Conservation (phyloP, 2,888 invertebrate genomes). For the Lepas anatifera region DNA sequence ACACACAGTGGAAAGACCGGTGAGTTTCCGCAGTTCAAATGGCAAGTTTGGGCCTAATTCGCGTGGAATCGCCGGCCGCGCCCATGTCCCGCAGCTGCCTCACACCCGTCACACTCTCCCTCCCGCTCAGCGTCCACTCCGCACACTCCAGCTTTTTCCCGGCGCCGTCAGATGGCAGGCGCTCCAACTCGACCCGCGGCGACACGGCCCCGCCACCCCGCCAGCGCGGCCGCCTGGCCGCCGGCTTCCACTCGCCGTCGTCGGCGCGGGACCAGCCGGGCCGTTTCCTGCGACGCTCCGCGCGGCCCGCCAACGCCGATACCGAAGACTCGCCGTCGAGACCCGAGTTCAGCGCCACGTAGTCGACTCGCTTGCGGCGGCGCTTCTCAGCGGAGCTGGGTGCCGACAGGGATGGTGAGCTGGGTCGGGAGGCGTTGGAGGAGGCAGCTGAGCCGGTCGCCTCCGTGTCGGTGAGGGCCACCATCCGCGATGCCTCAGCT, state of each 20-base stretch:
- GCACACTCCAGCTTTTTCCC: background rate
- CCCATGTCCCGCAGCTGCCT: background rate
- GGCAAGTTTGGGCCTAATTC: background rate
- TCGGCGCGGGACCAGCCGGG: background rate
- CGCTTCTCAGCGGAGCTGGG: background rate
- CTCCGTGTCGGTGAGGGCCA: background rate
- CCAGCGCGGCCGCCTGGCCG: background rate
- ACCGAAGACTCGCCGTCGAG: background rate
- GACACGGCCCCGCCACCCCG: background rate
- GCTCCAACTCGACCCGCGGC: background rate
- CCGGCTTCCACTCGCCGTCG: background rate
- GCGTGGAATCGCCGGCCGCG: background rate
- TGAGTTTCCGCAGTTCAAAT: too few relatives aligned
- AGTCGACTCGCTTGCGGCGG: conserved; percentile 2
- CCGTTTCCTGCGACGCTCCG: background rate
- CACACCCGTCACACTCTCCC: background rate
- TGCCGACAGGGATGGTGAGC: background rate
- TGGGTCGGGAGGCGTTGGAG: background rate
- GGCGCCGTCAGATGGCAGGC: background rate
- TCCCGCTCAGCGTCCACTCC: background rate
- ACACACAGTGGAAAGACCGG: too few relatives aligned
- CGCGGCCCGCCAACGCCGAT: background rate
- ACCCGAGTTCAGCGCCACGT: background rate
- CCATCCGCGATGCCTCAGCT: background rate
- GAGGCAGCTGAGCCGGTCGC: background rate